phyloP scores from a whole-genome alignment of 2,113 vertebrate genomes.

The Sialia sialis region DNA sequence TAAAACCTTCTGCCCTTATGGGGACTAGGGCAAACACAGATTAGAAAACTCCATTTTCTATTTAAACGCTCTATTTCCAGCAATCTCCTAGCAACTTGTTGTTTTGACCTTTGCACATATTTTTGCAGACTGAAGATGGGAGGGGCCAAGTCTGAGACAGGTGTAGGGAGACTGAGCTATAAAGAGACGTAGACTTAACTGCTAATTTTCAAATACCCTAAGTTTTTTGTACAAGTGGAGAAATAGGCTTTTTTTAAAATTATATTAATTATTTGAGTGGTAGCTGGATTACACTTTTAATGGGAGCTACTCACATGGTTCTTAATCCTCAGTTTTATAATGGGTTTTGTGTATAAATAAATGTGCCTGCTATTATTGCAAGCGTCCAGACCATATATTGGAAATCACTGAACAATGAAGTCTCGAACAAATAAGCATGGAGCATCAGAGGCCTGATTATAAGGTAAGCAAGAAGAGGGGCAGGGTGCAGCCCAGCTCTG shows the following conservation, averaged over 20 bases:
- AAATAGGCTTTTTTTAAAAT: background rate
- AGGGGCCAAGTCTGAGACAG: background rate
- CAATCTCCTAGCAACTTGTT: background rate
- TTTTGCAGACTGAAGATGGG: background rate
- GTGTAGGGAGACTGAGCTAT: background rate
- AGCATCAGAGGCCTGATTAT: background rate
- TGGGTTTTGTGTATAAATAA: background rate
- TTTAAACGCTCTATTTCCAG: background rate
- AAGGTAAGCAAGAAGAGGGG: fast-evolving
- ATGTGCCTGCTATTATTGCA: background rate
- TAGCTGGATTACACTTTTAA: background rate
- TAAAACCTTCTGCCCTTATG: background rate
- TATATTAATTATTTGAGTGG: background rate
- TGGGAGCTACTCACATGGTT: background rate
- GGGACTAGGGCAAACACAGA: background rate
- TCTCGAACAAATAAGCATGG: background rate
- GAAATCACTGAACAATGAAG: background rate
- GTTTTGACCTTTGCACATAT: background rate
- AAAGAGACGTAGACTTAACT: background rate
- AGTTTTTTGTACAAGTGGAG: background rate
- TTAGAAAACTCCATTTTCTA: background rate
- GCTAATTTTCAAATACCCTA: background rate
- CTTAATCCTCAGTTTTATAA: background rate
- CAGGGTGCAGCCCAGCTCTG: background rate
- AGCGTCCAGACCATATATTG: background rate